Percentiles rank a stretch among this genome's conserved stretches.
Evolutionary conservation across 1,140 invertebrate species (phyloP).

Genomic region (Drosophila nasuta): DNA sequence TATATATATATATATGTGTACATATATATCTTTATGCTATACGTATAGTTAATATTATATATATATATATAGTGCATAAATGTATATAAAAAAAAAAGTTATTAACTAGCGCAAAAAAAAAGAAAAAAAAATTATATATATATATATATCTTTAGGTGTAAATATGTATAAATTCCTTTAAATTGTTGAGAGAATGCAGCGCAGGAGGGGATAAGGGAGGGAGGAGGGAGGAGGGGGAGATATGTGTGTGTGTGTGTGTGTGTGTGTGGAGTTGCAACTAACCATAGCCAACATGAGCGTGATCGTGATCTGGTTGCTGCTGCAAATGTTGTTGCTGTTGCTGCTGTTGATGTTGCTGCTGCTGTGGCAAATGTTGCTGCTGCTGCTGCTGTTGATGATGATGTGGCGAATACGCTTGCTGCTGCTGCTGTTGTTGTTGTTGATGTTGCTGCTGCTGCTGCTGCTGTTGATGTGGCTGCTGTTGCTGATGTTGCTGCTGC

Average conservation of each 20-base stretch:
- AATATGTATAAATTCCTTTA: constrained; percentile 30
- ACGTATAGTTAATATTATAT: constrained; percentile 30
- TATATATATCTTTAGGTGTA: constrained; percentile 15
- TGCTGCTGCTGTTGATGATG: constrained; percentile 19
- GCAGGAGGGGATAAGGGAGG: neutral
- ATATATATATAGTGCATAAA: constrained; percentile 24
- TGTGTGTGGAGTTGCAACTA: constrained; percentile 45
- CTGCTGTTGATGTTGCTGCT: constrained; percentile 18
- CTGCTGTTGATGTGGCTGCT: constrained; percentile 10
- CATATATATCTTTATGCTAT: constrained; percentile 37
- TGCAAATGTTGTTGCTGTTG: constrained; percentile 21
- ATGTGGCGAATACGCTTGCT: constrained; percentile 10
- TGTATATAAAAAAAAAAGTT: constrained; percentile 55
- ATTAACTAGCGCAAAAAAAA: constrained; percentile 70
- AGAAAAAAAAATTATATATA: constrained; percentile 33
- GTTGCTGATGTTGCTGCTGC: constrained; percentile 28
- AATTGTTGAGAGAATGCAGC: constrained; percentile 39
- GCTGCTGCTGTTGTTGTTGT: constrained; percentile 2
- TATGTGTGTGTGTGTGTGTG: too few relatives aligned
- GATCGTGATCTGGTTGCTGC: constrained; percentile 16
- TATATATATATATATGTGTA: constrained; percentile 38
- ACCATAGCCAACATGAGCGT: constrained; percentile 38
- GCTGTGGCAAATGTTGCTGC: constrained; percentile 20
- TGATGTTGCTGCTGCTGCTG: neutral
- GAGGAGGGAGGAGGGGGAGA: constrained; percentile 32